Percentiles rank a stretch among this genome's conserved stretches.
Conservation (phyloP, 2,797 vertebrate species). For the Iguana delicatissima region DNA sequence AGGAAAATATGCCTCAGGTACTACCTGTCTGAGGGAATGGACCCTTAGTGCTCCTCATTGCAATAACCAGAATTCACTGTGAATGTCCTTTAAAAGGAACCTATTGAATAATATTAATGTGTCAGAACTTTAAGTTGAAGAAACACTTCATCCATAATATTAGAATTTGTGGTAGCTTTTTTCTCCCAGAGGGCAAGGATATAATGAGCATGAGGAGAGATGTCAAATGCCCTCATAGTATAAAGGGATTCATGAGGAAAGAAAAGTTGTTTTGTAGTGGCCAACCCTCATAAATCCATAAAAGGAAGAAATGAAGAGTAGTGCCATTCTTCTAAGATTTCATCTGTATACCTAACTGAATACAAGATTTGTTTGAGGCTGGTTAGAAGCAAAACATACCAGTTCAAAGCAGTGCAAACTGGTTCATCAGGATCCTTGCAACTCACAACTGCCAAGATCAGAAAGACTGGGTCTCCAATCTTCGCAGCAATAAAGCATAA, state of each 20-base stretch:
- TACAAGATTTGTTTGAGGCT: neutral
- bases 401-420: conserved; percentile 32
- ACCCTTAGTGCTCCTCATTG: neutral
- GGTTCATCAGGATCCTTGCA: conserved; percentile 28
- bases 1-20: neutral
- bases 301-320: conserved; percentile 16
- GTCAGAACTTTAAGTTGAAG: neutral
- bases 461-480: conserved; percentile 15
- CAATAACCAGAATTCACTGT: neutral
- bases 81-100: neutral
- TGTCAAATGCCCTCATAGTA: neutral
- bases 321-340: neutral
- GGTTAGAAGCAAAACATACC: conserved; percentile 33
- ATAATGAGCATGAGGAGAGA: neutral
- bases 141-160: neutral
- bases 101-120: neutral
- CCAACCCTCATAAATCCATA: neutral
- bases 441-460: conserved; percentile 20
- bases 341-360: neutral
- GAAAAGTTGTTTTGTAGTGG: conserved; percentile 2
- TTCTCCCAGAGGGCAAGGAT: neutral
- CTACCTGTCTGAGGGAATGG: neutral
- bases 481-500: neutral
- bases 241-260: neutral
- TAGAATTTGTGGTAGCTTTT: neutral